phyloP scores from a whole-genome alignment of 2,888 invertebrate genomes.

The Pherbina coryleti region DNA sequence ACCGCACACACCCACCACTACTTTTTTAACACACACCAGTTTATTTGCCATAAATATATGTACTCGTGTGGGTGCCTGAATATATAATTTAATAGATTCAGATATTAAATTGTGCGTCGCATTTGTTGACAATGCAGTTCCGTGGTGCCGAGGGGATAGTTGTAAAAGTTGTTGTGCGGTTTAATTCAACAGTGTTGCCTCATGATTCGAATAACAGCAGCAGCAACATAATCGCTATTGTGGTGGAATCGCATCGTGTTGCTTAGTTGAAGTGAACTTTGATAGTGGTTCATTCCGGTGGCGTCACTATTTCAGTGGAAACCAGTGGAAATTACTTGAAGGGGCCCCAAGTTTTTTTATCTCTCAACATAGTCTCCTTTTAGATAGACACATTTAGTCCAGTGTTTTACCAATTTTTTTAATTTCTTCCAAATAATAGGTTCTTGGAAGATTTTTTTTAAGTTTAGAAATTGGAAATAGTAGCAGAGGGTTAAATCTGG shows the following conservation, averaged over 20 bases:
- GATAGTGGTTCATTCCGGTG: background rate
- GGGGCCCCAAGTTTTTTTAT: too few relatives aligned
- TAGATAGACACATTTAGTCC: too few relatives aligned
- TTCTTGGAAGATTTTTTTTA: too few relatives aligned
- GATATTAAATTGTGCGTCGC: slow-evolving; percentile 1
- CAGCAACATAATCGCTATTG: background rate
- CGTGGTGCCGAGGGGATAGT: background rate
- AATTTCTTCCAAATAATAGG: too few relatives aligned
- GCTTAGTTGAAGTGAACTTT: background rate
- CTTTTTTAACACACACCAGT: too few relatives aligned
- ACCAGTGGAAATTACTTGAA: background rate
- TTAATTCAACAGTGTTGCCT: background rate
- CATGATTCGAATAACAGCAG: background rate
- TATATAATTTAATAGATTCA: background rate
- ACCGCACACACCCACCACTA: too few relatives aligned
- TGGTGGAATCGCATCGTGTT: slow-evolving; percentile 10
- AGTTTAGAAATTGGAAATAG: too few relatives aligned
- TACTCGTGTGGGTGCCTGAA: too few relatives aligned
- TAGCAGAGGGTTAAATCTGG: too few relatives aligned
- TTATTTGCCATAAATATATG: too few relatives aligned
- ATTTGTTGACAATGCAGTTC: slow-evolving; percentile 7
- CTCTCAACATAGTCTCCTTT: too few relatives aligned
- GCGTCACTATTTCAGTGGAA: background rate
- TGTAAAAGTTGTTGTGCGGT: slow-evolving; percentile 2
- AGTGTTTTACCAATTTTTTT: too few relatives aligned